These are phyloP conservation scores for Ophthalmolycus amberensis DNA, from an alignment of 2,113 vertebrate species.

Conservation along the genomic window DNA sequence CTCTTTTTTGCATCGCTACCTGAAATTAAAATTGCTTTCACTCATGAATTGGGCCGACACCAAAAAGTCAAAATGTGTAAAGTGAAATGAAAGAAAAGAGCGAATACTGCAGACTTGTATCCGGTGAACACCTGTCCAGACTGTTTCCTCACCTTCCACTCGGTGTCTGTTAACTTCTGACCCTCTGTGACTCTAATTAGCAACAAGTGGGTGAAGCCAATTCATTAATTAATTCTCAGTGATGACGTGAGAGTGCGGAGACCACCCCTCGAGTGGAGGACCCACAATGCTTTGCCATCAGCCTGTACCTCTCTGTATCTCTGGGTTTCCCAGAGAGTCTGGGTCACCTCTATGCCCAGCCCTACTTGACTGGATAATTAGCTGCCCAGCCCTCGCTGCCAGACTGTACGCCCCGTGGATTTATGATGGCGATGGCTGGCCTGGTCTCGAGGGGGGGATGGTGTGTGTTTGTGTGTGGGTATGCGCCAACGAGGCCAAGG, in stretches of 20 bases:
- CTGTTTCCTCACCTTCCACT: neutral
- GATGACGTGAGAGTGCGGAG: slow-evolving; percentile 17
- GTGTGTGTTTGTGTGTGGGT: slow-evolving; percentile 53
- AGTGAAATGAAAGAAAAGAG: too few species aligned
- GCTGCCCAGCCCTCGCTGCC: slow-evolving; percentile 61
- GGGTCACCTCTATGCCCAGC: slow-evolving; percentile 71
- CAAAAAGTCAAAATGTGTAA: too few species aligned
- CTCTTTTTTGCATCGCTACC: neutral
- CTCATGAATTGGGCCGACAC: too few species aligned
- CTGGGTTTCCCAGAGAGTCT: slow-evolving; percentile 46
- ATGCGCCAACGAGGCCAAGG: slow-evolving; percentile 62
- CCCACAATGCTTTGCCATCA: slow-evolving; percentile 19
- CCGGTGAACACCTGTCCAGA: neutral
- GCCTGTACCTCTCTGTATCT: slow-evolving; percentile 33
- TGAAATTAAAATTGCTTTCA: too few species aligned
- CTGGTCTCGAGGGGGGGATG: slow-evolving; percentile 55
- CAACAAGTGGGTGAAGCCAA: slow-evolving; percentile 37
- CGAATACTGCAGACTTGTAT: neutral
- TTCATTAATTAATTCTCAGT: slow-evolving; percentile 29
- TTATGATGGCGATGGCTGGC: slow-evolving; percentile 67
- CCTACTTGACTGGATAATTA: slow-evolving; percentile 83
- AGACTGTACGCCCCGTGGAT: slow-evolving; percentile 64
- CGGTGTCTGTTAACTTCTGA: neutral
- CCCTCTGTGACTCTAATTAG: slow-evolving; percentile 17
- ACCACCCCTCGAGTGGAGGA: neutral